These are phyloP conservation scores for Metallyticus violacea DNA, from an alignment of 2,888 invertebrate genomes.

Conservation along the genomic window DNA sequence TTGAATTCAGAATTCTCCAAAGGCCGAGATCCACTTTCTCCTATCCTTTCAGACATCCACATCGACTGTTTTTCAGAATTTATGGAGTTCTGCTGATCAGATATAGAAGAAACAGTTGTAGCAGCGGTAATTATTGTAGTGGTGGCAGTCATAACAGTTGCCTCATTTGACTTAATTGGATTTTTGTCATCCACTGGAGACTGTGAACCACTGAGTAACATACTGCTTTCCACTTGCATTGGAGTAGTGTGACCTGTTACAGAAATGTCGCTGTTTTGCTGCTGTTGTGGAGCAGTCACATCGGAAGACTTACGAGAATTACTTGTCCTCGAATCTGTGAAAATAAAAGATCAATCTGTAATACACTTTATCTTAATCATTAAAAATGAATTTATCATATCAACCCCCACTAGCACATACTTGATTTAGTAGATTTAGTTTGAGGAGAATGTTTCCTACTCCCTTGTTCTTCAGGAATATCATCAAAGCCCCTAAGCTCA, in stretches of 20 bases:
- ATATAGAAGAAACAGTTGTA: neutral
- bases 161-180: neutral
- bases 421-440: slow-evolving; percentile 31
- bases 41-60: slow-evolving; percentile 12
- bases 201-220: neutral
- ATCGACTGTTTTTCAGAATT: neutral
- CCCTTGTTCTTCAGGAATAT: slow-evolving; percentile 51
- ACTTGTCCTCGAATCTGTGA: neutral
- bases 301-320: slow-evolving; percentile 4
- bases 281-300: neutral
- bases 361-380: neutral
- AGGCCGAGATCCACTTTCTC: neutral
- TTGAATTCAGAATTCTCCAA: slow-evolving; percentile 20
- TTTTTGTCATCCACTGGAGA: neutral
- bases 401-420: too few relatives aligned
- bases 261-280: slow-evolving; percentile 30
- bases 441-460: slow-evolving; percentile 48
- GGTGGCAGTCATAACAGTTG: neutral
- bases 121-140: slow-evolving; percentile 6
- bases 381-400: neutral
- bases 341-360: neutral
- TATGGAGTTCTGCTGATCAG: neutral
- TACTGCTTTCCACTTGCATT: slow-evolving; percentile 34
- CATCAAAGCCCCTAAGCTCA: slow-evolving; percentile 90
- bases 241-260: slow-evolving; percentile 47